phyloP scores from a whole-genome alignment of 2,113 vertebrate species.

The Mugil cephalus region DNA sequence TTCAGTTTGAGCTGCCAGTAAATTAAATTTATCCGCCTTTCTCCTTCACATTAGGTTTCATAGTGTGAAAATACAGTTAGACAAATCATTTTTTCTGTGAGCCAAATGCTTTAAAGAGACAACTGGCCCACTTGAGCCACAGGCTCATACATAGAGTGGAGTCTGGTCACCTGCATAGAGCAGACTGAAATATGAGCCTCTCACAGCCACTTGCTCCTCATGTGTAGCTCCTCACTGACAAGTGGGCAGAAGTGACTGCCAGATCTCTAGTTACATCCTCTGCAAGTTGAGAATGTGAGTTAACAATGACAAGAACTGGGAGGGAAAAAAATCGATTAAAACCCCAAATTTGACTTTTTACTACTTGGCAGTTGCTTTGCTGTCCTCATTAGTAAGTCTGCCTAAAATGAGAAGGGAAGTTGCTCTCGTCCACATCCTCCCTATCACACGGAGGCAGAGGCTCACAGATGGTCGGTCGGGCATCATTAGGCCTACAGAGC shows the following conservation, averaged over 20 bases:
- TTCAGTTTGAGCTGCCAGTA: constrained; percentile 8
- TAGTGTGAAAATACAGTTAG: constrained; percentile 12
- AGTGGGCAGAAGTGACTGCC: background rate
- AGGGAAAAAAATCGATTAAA: background rate
- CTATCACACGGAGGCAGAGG: constrained; percentile 44
- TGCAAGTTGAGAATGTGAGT: constrained; percentile 3
- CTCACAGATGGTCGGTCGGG: constrained; percentile 76
- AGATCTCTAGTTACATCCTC: constrained; percentile 9
- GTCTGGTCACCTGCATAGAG: constrained; percentile 3
- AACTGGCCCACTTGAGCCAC: background rate
- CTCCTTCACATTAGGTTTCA: constrained; percentile 6
- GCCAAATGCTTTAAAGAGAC: constrained; percentile 10
- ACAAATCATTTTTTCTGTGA: constrained; percentile 4
- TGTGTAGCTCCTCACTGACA: constrained; percentile 13
- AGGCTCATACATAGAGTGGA: background rate
- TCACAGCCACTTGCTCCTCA: background rate
- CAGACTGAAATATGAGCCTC: background rate
- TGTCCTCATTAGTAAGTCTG: constrained; percentile 40
- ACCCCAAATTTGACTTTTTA: too few relatives aligned
- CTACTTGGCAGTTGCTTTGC: constrained; percentile 39
- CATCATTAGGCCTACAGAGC: constrained; percentile 74
- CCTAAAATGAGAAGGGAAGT: constrained; percentile 60
- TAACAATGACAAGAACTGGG: too few relatives aligned
- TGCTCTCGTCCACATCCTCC: constrained; percentile 41
- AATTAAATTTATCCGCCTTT: constrained; percentile 11